Evolutionary conservation across 2,797 vertebrate species (phyloP), one percentile per base, ranked within the genome.

Genomic region (Takifugu ocellatus): DNA sequence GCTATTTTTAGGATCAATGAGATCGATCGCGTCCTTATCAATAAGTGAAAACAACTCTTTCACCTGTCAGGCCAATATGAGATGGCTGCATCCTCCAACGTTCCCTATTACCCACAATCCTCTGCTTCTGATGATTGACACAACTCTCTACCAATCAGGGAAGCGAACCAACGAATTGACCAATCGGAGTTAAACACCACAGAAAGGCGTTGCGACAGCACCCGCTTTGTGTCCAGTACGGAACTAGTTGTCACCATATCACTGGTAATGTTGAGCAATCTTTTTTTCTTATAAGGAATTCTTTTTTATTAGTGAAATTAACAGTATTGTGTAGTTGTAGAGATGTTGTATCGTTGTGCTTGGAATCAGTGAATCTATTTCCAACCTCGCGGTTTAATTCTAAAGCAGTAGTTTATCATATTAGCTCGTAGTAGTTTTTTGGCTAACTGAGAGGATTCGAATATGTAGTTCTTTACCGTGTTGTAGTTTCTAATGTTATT

Each of bases 141-240:
- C 10, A 0, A 11, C 11, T 66, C 52, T 79, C 52, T 6, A 8
- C 86, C 82, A 85, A 81, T 86, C 72, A 74, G 1, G 52, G 5
- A 1, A 6, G 27, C 5, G 1, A 3, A 25, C 25, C 0, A 39
- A 6, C 33, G 27, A 2, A 3, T 54, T 5, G 39, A 53, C 90
- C 88, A 91, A 91, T 91, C 84, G 86, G 6, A 68, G 8, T 14
- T 51, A 27, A 79, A 72, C 84, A 88, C 61, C 61, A 1, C 58
- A 48, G 26, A 36, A 0, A 0, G 0, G 26, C 1, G 6, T 21
- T 5, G 44, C 10, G 5, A 3, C 15, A 0, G 68, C 82, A 71
- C 69, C 82, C 73, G 63, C 68, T 0, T 0, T 51, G 2, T 6
- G 3, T 1, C 2, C n/a, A n/a, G n/a, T 25, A 11, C 72, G 58